phyloP scores from a whole-genome alignment of 1,140 invertebrate species.

The Trissolcus basalis region DNA sequence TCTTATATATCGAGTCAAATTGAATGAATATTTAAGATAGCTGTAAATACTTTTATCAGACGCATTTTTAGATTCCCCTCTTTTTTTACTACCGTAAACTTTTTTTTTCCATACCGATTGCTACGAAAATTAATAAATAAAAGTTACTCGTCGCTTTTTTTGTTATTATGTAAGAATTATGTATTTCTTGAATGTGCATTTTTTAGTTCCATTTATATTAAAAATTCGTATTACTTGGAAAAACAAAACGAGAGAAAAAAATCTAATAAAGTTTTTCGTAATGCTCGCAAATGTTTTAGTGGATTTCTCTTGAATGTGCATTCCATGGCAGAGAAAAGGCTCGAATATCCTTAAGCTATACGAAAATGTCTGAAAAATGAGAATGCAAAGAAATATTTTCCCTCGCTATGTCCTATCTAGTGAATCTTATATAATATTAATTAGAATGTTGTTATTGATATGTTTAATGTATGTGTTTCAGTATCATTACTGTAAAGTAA shows the following conservation, averaged over 20 bases:
- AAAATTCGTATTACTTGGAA: conserved; percentile 11
- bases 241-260: conserved; percentile 20
- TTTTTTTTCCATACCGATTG: too few species aligned
- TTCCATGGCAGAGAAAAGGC: conserved; percentile 29
- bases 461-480: too few species aligned
- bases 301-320: conserved; percentile 41
- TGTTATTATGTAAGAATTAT: too few species aligned
- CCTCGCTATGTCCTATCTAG: conserved; percentile 14
- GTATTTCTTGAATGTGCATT: too few species aligned
- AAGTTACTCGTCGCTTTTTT: too few species aligned
- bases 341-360: conserved; percentile 34
- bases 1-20: conserved; percentile 31
- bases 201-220: conserved; percentile 9
- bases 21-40: conserved; percentile 34
- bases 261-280: conserved; percentile 31
- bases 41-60: conserved; percentile 8
- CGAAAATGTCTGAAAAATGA: conserved; percentile 31
- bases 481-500: too few species aligned
- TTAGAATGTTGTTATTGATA: conserved; percentile 1
- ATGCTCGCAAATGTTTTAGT: conserved; percentile 19
- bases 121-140: too few species aligned
- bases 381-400: conserved; percentile 28
- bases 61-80: background rate
- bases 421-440: conserved; percentile 30
- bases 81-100: too few species aligned